Base-by-base conservation (phyloP, 2,888 invertebrate genomes). In the Drosophila melanosoma region DNA sequence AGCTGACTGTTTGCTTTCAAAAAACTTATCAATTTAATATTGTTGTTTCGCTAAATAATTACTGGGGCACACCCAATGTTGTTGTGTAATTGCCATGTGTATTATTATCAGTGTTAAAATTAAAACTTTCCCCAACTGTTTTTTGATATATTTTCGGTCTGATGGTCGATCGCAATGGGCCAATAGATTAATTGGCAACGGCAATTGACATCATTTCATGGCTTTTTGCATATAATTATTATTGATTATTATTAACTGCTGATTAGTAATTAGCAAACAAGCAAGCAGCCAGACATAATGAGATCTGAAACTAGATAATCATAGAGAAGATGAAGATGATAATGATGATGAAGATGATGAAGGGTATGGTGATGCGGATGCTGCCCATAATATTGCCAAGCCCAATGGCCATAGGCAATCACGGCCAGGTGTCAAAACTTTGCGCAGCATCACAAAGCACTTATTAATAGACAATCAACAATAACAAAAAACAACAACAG, bases 371-470 rank as follows among this genome's bases (percentile, higher is more conserved):
- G 57, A 48, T 15, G 63, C 40, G 52, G 45, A 23, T 52, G 59
- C 23, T 29, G 11, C 12, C 59, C 2, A 23, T 12, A 32, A 62
- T 38, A 26, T 33, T 15, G 67, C 53, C 67, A 33, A 48, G 36
- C 32, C 32, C 36, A 36, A 69, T 32, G 36, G 20, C 68, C 58
- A 12, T 17, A 4, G 68, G 45, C 29, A 51, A 8, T 49, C 26
- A 32, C 23, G 42, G 20, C 51, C 71, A 76, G 69, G 84, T 81
- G 81, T 74, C 78, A 81, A 81, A 78, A 81, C 69, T 62, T 63
- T 40, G 65, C 32, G 38, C 52, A 61, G 66, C 65, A 51, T 54
- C 58, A 23, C 77, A 57, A 40, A 57, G 52, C 52, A 54, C 45
- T 62, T 66, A 62, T 69, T 56, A 52, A 59, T 36, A 36, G 42